These are phyloP conservation scores for Tiliacea citrago DNA, from an alignment of 2,888 invertebrate species.

Conservation along the genomic window DNA sequence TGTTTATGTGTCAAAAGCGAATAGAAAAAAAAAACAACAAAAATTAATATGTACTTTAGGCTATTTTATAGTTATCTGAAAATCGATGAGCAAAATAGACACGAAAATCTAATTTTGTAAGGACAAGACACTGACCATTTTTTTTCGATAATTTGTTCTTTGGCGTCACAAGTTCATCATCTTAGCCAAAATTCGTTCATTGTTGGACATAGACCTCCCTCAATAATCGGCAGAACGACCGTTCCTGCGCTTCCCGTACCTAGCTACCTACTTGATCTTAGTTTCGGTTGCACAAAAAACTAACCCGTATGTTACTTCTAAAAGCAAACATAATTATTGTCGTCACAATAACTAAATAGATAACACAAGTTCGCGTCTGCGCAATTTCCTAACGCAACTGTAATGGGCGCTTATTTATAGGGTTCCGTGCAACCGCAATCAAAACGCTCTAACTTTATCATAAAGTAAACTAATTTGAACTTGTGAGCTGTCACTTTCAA, in stretches of 20 bases:
- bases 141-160: neutral
- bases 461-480: slow-evolving; percentile 20
- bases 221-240: neutral
- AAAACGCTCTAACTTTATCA: slow-evolving; percentile 20
- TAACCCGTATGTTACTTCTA: slow-evolving; percentile 21
- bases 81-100: neutral
- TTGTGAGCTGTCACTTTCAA: slow-evolving; percentile 8
- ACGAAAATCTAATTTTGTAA: neutral
- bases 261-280: neutral
- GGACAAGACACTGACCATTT: neutral
- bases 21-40: neutral
- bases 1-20: neutral
- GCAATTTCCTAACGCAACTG: slow-evolving; percentile 62
- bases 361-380: slow-evolving; percentile 72
- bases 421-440: slow-evolving; percentile 37
- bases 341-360: slow-evolving; percentile 74
- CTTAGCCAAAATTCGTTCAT: neutral
- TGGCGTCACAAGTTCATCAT: neutral
- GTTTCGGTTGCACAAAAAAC: slow-evolving; percentile 2
- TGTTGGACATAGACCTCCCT: neutral
- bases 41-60: neutral
- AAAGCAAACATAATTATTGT: slow-evolving; percentile 69
- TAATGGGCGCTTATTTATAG: slow-evolving; percentile 51
- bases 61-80: neutral
- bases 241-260: too few species aligned